phyloP scores from a whole-genome alignment of 2,113 vertebrate genomes.

The Pleuronectes platessa region DNA sequence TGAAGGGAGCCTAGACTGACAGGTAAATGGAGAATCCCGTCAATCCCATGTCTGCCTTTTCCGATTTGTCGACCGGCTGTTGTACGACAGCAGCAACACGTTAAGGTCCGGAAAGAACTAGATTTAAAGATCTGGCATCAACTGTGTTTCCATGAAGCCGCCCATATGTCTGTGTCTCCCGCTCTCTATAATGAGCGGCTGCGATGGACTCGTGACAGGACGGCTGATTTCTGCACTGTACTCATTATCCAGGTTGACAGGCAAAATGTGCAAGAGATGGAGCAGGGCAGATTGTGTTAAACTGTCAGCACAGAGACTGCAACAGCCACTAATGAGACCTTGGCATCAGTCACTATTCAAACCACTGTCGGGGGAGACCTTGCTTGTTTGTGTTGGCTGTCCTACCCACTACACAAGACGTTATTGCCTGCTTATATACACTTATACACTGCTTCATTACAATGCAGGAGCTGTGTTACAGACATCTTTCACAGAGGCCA shows the following conservation, averaged over 20 bases:
- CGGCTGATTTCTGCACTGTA: slow-evolving; percentile 45
- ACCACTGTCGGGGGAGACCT: background rate
- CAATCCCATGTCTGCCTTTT: slow-evolving; percentile 1
- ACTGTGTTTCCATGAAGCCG: background rate
- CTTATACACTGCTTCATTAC: background rate
- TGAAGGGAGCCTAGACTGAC: background rate
- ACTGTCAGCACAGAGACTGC: slow-evolving; percentile 42
- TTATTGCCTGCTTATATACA: background rate
- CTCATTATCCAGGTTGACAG: slow-evolving; percentile 64
- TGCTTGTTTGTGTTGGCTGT: background rate
- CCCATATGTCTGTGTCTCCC: background rate
- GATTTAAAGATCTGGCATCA: background rate
- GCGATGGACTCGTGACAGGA: slow-evolving; percentile 27
- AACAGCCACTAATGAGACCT: slow-evolving; percentile 63
- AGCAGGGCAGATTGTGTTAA: slow-evolving; percentile 6
- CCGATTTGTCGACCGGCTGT: background rate
- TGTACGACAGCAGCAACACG: too few relatives aligned
- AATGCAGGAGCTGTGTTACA: background rate
- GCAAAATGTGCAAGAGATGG: slow-evolving; percentile 19
- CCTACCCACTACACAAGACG: background rate
- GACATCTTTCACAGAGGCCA: background rate
- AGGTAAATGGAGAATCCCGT: slow-evolving; percentile 18
- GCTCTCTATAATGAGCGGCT: slow-evolving; percentile 54
- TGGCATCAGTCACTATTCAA: slow-evolving; percentile 14
- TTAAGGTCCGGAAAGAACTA: background rate